phyloP scores from a whole-genome alignment of 2,113 vertebrate genomes.

The Charina bottae region DNA sequence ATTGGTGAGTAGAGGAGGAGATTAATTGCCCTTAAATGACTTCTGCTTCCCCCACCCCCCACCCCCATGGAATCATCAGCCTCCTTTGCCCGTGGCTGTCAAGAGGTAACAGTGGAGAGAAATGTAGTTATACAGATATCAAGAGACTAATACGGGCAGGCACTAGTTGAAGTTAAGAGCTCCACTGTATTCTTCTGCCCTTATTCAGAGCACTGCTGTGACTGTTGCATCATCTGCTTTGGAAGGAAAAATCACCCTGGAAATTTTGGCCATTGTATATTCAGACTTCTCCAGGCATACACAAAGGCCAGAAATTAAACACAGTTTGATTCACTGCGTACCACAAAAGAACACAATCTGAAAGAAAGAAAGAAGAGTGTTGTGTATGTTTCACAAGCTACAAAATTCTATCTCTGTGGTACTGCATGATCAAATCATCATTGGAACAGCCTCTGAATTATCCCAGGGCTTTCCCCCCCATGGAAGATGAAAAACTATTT shows the following conservation, averaged over 20 bases:
- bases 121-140: not conserved
- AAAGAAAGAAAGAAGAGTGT: not conserved
- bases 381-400: not conserved
- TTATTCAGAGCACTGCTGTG: not conserved
- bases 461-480: too few relatives aligned
- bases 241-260: not conserved
- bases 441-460: not conserved
- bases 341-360: not conserved
- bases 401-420: not conserved
- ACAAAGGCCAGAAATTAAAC: not conserved
- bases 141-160: conserved; percentile 2
- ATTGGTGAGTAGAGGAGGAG: conserved; percentile 6
- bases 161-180: not conserved
- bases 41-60: conserved; percentile 17
- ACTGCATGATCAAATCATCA: not conserved
- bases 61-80: conserved; percentile 15
- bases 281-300: not conserved
- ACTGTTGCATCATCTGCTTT: not conserved
- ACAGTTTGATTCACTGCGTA: not conserved
- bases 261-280: not conserved
- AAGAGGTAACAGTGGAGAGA: conserved; percentile 14
- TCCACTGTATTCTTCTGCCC: not conserved
- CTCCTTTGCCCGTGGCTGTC: conserved; percentile 5
- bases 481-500: not conserved
- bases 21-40: conserved; percentile 38